Conservation (phyloP, 2,797 vertebrate genomes). For the Spinibarbus caldwelli region DNA sequence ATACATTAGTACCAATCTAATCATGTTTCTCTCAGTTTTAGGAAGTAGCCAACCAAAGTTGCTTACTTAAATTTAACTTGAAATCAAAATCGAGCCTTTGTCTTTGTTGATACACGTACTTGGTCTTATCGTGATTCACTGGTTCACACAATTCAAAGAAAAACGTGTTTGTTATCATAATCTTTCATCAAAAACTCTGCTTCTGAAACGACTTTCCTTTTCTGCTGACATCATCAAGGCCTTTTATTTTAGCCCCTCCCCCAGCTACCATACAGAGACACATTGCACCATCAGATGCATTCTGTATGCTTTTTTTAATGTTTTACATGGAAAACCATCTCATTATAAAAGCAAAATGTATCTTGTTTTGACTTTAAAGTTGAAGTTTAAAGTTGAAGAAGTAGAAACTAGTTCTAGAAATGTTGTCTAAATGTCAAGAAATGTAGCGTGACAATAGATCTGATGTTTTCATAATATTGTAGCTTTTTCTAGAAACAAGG, state of each 20-base stretch:
- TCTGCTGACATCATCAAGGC: not conserved
- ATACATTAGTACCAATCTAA: not conserved
- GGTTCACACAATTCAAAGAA: not conserved
- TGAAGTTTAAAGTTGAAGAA: not conserved
- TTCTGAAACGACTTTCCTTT: not conserved
- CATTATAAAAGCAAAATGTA: not conserved
- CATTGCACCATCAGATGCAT: not conserved
- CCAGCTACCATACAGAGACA: not conserved
- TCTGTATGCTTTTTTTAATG: not conserved
- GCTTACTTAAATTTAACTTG: not conserved
- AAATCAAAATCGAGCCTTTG: not conserved
- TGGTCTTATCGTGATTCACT: not conserved
- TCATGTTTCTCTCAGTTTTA: not conserved
- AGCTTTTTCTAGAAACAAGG: not conserved
- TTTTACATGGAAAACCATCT: not conserved
- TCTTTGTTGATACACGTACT: not conserved
- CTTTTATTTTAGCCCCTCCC: not conserved
- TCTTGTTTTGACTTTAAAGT: not conserved
- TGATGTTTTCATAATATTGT: conserved; percentile 23
- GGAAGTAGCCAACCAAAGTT: not conserved
- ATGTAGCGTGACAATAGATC: not conserved
- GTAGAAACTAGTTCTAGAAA: not conserved
- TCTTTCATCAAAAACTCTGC: not conserved
- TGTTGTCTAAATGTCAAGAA: not conserved
- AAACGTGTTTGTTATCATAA: not conserved